These are phyloP conservation scores for Amphibalanus amphitrite DNA, from an alignment of 1,140 invertebrate species.

Conservation along the genomic window DNA sequence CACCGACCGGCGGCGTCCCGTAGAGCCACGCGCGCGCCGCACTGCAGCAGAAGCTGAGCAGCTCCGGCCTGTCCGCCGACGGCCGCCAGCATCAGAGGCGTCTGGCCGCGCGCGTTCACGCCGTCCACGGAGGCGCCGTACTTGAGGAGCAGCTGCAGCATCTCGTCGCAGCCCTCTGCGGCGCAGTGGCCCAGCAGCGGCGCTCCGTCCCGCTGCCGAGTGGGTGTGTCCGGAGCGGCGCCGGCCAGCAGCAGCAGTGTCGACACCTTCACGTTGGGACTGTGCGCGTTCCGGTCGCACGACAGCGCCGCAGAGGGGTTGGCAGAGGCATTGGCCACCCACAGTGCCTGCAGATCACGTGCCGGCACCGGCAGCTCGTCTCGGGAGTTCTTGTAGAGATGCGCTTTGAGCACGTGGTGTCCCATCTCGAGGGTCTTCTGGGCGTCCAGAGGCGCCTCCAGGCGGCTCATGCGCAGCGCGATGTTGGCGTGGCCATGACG, in stretches of 20 bases:
- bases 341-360: constrained; percentile 69
- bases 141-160: constrained; percentile 73
- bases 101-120: constrained; percentile 59
- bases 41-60: constrained; percentile 33
- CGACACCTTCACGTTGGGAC: constrained; percentile 89
- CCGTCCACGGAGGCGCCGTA: constrained; percentile 80
- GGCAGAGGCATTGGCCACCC: constrained; percentile 63
- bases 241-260: constrained; percentile 74
- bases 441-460: constrained; percentile 61
- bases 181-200: constrained; percentile 75
- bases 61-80: constrained; percentile 68
- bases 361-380: constrained; percentile 39
- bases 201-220: constrained; percentile 60
- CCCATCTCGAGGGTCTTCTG: constrained; percentile 82
- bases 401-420: constrained; percentile 90
- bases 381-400: constrained; percentile 53
- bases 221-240: constrained; percentile 60
- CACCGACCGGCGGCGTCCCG: constrained; percentile 47
- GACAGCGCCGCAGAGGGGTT: constrained; percentile 68
- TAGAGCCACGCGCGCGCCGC: constrained; percentile 43
- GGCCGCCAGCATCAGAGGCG: constrained; percentile 57
- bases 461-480: constrained; percentile 68
- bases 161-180: constrained; percentile 66
- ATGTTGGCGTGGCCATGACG: constrained; percentile 73
- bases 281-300: constrained; percentile 75